Evolutionary conservation across 2,888 invertebrate species (phyloP), one percentile per base, ranked within the genome.

Genomic region (Acronicta psi): DNA sequence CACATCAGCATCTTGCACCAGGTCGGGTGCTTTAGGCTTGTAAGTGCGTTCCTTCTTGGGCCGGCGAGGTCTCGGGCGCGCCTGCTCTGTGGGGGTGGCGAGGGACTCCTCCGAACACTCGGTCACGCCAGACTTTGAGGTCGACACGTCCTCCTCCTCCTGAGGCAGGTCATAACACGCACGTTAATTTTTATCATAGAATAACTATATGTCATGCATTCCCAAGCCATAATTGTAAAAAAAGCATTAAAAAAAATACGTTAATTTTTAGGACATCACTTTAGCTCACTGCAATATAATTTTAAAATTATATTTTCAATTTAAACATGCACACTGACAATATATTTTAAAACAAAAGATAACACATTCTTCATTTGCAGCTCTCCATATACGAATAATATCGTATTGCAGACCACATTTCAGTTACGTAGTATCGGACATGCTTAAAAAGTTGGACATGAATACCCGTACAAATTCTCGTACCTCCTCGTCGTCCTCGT

Each of bases 401-500:
- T 34, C n/a, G 34, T n/a, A 34, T n/a, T 34, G 34, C 34, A 34
- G 34, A 34, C n/a, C n/a, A 11, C 29, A 11, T 29, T 1, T 34
- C 34, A 34, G 34, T 29, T 29, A 23, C 1, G n/a, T 31, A 13
- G 31, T 31, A 31, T 34, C 13, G 34, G n/a, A n/a, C 34, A 34
- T 34, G 34, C 34, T 34, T 51, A 71, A 41, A n/a, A n/a, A 42
- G 29, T 31, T 38, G 17, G 58, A 54, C 53, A 38, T 65, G 56
- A 51, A 70, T 69, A 71, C 68, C 67, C 65, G 41, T 52, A 53
- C 34, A 23, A 50, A 31, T 37, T 58, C 41, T 52, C 45, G 54
- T 79, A 85, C 84, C 83, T 95, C 95, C 83, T 95, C 95, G 77
- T 95, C 88, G 73, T 94, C 86, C 61, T 94, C 91, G 73, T 95